Base-by-base conservation (phyloP, 2,888 invertebrate genomes). In the Stenodera caucasica region DNA sequence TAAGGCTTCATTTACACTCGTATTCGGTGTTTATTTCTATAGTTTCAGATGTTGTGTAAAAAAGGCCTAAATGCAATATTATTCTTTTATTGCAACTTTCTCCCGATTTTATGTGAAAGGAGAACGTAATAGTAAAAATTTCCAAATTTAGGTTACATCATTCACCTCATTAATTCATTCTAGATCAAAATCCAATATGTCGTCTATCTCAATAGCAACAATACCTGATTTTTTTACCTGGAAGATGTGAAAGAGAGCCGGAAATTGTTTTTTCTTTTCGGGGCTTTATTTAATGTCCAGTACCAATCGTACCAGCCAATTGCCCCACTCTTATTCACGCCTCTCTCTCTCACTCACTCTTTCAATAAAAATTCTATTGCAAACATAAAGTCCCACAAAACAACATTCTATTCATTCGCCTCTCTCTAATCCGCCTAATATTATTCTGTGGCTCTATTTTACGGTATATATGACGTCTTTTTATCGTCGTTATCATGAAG, bases 271-370 rank as follows among this genome's bases (percentile, higher is more conserved):
- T 49, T 57, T 37, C 45, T 54, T 55, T 49, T 49, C 45, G 35
- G 9, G 45, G 6, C 23, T 6, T 7, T 37, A 14, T 37, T 15
- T 18, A 6, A 18, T 2, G 18, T 29, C 52, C 62, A 65, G 68
- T 68, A 68, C 69, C 68, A 66, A 60, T 63, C 69, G 70, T 70
- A 67, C 68, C 70, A 70, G 67, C 59, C 60, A 53, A 57, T 58
- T 58, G 59, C 63, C 57, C 60, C 58, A 57, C 64, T 67, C 63
- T 60, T 58, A 54, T 49, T 33, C 52, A 49, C 33, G 45, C n/a
- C 29, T 32, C 55, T 50, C 61, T 37, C 63, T 55, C 33, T 52
- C 54, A 37, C 11, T 35, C 37, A 14, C 37, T 18, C 49, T 55
- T 55, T 56, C 55, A 60, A 54, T 29, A 63, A 53, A 21, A 50